These are phyloP conservation scores for Trachythela sp. DNA, from an alignment of 64 coral and sea anemone genomes.

Conservation along the genomic window DNA sequence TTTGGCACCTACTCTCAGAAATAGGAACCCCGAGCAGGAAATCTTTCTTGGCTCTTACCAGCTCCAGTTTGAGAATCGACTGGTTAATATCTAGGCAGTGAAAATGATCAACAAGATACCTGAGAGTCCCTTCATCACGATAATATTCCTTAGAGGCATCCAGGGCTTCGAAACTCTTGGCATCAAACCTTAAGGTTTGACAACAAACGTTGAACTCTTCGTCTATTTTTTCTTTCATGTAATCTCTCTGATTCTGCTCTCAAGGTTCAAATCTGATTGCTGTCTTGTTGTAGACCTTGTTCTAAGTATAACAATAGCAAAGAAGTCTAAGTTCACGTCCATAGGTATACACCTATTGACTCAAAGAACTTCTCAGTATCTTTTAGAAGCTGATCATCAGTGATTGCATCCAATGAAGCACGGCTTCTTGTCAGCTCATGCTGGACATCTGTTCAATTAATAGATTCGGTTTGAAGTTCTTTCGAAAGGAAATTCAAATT, in stretches of 20 bases:
- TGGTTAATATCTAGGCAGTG: not conserved
- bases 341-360: slow-evolving; percentile 10
- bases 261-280: not conserved
- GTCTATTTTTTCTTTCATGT: not conserved
- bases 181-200: slow-evolving; percentile 23
- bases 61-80: not conserved
- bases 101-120: not conserved
- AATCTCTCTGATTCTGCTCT: not conserved
- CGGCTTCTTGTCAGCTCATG: slow-evolving; percentile 16
- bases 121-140: not conserved
- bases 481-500: slow-evolving; percentile 8
- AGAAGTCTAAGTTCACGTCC: not conserved
- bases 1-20: not conserved
- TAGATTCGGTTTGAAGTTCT: slow-evolving; percentile 2
- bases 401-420: slow-evolving; percentile 21
- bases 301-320: not conserved
- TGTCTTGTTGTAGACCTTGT: not conserved
- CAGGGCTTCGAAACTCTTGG: not conserved
- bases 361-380: slow-evolving; percentile 19
- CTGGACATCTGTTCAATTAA: not conserved
- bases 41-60: slow-evolving; percentile 18
- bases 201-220: not conserved
- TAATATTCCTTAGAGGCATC: slow-evolving; percentile 17
- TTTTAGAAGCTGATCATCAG: slow-evolving; percentile 16
- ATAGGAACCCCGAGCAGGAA: not conserved